phyloP scores from a whole-genome alignment of 2,797 vertebrate genomes.

The Aphelocoma californica region DNA sequence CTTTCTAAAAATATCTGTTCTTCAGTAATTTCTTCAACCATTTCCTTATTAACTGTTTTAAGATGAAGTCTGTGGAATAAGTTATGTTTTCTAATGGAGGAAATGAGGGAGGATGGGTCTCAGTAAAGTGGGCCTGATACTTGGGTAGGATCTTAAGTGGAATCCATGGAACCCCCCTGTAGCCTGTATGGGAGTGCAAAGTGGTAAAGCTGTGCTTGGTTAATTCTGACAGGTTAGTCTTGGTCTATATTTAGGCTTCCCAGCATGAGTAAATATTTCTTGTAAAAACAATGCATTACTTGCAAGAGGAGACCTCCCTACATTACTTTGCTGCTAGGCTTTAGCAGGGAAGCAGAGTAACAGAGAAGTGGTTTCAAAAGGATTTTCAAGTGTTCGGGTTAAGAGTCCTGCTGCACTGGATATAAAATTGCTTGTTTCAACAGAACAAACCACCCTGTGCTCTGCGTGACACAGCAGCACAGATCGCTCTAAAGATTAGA shows the following conservation, averaged over 20 bases:
- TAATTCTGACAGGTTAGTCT: neutral
- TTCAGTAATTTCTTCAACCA: constrained; percentile 1
- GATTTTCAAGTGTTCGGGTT: constrained; percentile 50
- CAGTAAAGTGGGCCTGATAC: neutral
- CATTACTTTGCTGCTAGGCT: neutral
- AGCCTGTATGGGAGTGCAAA: neutral
- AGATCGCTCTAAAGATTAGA: neutral
- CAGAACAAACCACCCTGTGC: neutral
- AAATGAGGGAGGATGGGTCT: neutral
- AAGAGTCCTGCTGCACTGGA: constrained; percentile 5
- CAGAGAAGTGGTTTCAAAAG: constrained; percentile 40
- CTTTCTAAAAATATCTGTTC: constrained; percentile 39
- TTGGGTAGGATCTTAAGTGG: neutral
- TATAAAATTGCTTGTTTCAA: constrained; percentile 49
- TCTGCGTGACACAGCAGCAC: neutral
- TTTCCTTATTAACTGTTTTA: neutral
- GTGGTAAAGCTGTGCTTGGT: neutral
- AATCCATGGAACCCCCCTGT: neutral
- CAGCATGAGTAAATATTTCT: neutral
- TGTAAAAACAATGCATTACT: neutral
- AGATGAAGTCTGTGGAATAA: neutral
- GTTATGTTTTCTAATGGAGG: neutral
- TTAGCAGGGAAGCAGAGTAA: constrained; percentile 14
- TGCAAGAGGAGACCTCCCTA: neutral
- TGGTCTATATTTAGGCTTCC: neutral